These are phyloP conservation scores for Lethocerus indicus DNA, from an alignment of 1,140 invertebrate species.

Conservation along the genomic window DNA sequence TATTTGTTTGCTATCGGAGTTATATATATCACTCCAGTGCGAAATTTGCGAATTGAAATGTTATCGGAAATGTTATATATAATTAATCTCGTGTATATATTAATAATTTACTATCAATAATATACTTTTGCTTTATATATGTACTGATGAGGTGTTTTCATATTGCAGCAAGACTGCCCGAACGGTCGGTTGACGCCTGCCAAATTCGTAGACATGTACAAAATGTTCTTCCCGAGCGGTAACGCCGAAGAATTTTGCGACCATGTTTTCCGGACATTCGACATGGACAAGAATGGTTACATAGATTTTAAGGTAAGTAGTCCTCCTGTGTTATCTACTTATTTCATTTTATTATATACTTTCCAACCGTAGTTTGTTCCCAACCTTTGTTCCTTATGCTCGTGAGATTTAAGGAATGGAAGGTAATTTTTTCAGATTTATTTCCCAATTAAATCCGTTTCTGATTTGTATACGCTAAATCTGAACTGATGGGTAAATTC, in stretches of 20 bases:
- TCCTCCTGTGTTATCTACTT: slow-evolving; percentile 9
- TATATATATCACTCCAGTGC: too few species aligned
- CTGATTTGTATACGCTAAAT: too few species aligned
- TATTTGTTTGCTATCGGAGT: too few species aligned
- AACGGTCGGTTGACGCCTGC: slow-evolving; percentile 91
- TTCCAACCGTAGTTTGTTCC: too few species aligned
- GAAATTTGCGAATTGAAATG: too few species aligned
- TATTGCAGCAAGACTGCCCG: slow-evolving; percentile 93
- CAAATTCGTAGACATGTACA: slow-evolving; percentile 99
- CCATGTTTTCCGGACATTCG: slow-evolving; percentile 97
- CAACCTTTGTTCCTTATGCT: too few species aligned
- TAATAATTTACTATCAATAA: neutral
- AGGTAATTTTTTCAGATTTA: too few species aligned
- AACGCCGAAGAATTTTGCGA: slow-evolving; percentile 98
- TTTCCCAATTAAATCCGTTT: too few species aligned
- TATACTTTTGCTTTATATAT: neutral
- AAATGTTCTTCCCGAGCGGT: slow-evolving; percentile 96
- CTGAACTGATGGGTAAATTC: too few species aligned
- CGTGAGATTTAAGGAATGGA: too few species aligned
- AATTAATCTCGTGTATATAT: neutral
- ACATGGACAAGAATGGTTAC: slow-evolving; percentile 97
- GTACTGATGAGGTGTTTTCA: slow-evolving; percentile 15
- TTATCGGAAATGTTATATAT: too few species aligned
- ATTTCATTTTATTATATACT: too few species aligned
- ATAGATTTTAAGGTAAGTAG: slow-evolving; percentile 91